Percentiles rank a stretch among this genome's conserved stretches.
Evolutionary conservation across 2,113 vertebrate genomes (phyloP).

Genomic region (Galemys pyrenaicus): DNA sequence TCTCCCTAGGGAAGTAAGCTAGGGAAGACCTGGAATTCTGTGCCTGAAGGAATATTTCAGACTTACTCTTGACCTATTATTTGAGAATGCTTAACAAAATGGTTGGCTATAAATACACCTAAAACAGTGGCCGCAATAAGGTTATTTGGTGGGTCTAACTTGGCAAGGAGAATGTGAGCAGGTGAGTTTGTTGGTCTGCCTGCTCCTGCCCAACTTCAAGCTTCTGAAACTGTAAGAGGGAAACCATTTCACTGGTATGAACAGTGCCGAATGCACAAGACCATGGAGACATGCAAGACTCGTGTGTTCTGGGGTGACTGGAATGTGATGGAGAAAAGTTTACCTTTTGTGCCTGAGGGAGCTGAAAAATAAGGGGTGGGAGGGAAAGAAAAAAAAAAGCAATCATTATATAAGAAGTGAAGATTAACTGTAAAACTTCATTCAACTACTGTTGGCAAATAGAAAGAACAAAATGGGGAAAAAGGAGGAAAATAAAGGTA

Average conservation of each 20-base stretch:
- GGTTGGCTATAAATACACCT: background rate
- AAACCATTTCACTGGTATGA: conserved; percentile 83
- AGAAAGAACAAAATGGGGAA: conserved; percentile 57
- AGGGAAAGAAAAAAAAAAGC: conserved; percentile 79
- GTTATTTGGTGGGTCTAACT: background rate
- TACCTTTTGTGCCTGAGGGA: conserved; percentile 98
- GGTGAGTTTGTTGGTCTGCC: background rate
- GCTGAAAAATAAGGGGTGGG: conserved; percentile 87
- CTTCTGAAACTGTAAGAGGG: background rate
- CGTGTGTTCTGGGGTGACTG: conserved; percentile 79
- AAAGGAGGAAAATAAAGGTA: conserved; percentile 30
- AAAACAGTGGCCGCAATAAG: background rate
- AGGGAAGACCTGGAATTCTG: conserved; percentile 26
- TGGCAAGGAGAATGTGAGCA: background rate
- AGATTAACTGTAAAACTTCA: conserved; percentile 64
- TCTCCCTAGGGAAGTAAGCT: conserved; percentile 5
- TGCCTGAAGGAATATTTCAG: background rate
- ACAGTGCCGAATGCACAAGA: conserved; percentile 71
- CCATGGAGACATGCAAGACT: conserved; percentile 80
- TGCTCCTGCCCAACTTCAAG: background rate
- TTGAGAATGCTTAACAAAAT: conserved; percentile 32
- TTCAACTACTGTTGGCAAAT: conserved; percentile 57
- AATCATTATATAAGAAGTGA: conserved; percentile 82
- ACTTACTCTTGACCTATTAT: background rate
- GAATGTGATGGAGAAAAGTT: conserved; percentile 85